Evolutionary conservation across 2,113 vertebrate genomes (phyloP).

Genomic region (Gymnobelideus leadbeateri): DNA sequence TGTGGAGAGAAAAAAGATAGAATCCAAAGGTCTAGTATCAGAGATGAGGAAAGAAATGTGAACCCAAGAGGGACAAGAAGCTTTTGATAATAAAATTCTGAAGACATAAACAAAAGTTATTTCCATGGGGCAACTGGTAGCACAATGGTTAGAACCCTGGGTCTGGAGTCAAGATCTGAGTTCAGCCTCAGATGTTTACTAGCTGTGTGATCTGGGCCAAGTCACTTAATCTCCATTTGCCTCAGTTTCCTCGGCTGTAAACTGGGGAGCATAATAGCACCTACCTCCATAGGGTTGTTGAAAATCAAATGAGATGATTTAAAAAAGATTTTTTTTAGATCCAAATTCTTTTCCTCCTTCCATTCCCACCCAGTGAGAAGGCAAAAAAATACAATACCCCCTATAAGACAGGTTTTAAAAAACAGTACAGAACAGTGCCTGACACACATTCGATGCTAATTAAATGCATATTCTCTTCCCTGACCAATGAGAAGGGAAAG

Average conservation of each 20-base stretch:
- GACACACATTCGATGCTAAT: neutral
- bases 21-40: neutral
- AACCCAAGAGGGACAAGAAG: neutral
- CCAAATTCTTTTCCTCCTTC: neutral
- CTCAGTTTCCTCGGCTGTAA: neutral
- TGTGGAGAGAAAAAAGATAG: neutral
- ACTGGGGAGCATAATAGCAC: neutral
- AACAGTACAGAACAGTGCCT: neutral
- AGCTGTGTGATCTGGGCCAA: neutral
- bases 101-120: neutral
- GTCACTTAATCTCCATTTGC: neutral
- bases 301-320: neutral
- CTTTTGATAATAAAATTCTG: neutral
- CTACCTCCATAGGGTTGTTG: neutral
- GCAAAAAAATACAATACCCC: neutral
- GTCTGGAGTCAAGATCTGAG: neutral
- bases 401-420: neutral
- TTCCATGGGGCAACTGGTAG: neutral
- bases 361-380: neutral
- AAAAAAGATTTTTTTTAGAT: neutral
- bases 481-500: neutral
- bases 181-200: neutral
- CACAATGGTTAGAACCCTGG: neutral
- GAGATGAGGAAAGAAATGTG: neutral
- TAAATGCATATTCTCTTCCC: neutral